phyloP scores from a whole-genome alignment of 2,888 invertebrate genomes.

The Ypsolopha sequella region DNA sequence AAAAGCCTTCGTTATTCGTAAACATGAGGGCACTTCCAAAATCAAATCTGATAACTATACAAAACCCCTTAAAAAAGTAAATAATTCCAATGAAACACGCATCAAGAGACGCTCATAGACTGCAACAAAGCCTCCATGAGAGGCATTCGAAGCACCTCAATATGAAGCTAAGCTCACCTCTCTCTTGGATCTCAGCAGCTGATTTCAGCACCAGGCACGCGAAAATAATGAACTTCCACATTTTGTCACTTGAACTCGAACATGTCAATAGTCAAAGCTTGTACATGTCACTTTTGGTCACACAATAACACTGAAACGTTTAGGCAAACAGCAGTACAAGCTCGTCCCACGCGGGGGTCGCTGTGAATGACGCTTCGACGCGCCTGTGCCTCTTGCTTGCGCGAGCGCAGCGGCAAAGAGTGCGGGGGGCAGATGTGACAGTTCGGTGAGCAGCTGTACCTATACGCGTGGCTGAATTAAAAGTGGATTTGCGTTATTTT shows the following conservation, averaged over 20 bases:
- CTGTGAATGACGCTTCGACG: neutral
- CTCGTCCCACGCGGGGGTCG: neutral
- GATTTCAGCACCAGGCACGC: slow-evolving; percentile 23
- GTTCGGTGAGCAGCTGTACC: too few species aligned
- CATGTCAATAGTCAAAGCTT: slow-evolving; percentile 31
- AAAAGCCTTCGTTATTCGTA: too few species aligned
- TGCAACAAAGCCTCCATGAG: too few species aligned
- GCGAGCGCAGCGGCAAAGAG: neutral
- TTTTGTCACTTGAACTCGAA: slow-evolving; percentile 38
- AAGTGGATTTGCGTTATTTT: too few species aligned
- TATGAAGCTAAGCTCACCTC: slow-evolving; percentile 32
- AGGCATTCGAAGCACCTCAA: too few species aligned
- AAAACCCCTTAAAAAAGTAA: too few species aligned
- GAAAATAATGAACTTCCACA: slow-evolving; percentile 36
- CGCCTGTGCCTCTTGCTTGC: neutral
- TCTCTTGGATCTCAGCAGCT: slow-evolving; percentile 47
- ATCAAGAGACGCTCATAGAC: too few species aligned
- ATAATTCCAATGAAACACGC: too few species aligned
- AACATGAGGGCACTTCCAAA: too few species aligned
- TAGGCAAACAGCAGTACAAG: neutral
- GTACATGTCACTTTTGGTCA: slow-evolving; percentile 4
- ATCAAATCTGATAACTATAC: too few species aligned
- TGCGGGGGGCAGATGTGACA: neutral
- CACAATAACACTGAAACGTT: neutral
- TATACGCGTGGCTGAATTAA: too few species aligned